Evolutionary conservation across 2,888 invertebrate species (phyloP).

Genomic region (Parnassius orleans): DNA sequence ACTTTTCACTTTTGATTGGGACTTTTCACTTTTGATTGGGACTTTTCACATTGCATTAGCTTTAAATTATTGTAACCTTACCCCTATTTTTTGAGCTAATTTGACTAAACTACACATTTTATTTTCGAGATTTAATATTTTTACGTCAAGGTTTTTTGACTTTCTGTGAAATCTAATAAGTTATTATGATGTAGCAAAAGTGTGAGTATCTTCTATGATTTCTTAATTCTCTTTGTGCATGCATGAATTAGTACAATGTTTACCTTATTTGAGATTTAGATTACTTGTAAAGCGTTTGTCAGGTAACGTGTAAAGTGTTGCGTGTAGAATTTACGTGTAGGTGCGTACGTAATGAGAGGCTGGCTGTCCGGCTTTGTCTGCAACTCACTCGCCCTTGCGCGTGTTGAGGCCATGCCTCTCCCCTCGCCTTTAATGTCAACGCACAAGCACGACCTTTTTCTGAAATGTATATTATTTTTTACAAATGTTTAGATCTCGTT

Average conservation of each 20-base stretch:
- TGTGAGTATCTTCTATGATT: too few species aligned
- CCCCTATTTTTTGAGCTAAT: too few species aligned
- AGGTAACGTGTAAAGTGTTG: constrained; percentile 5
- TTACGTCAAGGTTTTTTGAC: too few species aligned
- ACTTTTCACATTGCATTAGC: too few species aligned
- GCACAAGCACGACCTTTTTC: constrained; percentile 48
- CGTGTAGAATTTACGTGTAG: constrained; percentile 22
- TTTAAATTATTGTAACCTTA: too few species aligned
- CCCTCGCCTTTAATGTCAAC: constrained; percentile 63
- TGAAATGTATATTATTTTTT: constrained; percentile 35
- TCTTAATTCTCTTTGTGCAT: not conserved
- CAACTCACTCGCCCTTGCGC: constrained; percentile 52
- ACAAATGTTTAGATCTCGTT: constrained; percentile 21
- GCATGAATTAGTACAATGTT: not conserved
- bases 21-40: too few species aligned
- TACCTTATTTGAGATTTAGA: not conserved
- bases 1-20: too few species aligned
- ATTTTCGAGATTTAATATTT: too few species aligned
- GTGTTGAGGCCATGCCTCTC: constrained; percentile 62
- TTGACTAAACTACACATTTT: too few species aligned
- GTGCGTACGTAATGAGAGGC: constrained; percentile 26
- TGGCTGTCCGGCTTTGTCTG: constrained; percentile 31
- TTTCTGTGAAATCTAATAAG: too few species aligned
- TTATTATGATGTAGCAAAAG: too few species aligned
- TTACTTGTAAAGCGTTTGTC: not conserved